Evolutionary conservation across 2,797 vertebrate genomes (phyloP).

Genomic region (Falco novaeseelandiae): DNA sequence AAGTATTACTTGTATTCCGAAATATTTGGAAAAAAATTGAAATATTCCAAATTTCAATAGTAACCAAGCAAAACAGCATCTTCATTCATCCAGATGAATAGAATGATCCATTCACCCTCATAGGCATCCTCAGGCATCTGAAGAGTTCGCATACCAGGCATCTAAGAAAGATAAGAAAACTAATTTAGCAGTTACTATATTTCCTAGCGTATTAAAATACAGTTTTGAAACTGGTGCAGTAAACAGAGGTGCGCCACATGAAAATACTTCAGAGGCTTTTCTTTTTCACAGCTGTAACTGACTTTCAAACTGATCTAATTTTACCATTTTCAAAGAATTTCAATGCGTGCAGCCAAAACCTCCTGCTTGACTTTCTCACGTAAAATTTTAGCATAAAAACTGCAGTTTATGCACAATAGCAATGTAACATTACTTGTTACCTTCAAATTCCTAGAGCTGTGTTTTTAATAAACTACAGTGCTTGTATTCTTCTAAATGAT

Average conservation of each 20-base stretch:
- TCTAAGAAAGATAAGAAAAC: neutral
- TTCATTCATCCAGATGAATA: neutral
- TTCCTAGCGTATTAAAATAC: neutral
- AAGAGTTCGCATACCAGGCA: neutral
- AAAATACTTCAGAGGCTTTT: neutral
- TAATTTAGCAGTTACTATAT: neutral
- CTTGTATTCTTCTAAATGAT: neutral
- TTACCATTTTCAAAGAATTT: neutral
- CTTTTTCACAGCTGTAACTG: neutral
- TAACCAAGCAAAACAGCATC: neutral
- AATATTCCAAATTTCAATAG: neutral
- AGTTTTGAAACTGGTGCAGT: neutral
- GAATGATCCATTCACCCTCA: neutral
- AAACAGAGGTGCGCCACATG: neutral
- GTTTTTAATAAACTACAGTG: neutral
- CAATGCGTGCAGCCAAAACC: neutral
- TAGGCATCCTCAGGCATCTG: neutral
- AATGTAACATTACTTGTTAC: accelerated
- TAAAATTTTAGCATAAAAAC: neutral
- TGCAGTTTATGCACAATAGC: neutral
- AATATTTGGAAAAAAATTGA: neutral
- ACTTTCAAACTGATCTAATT: neutral
- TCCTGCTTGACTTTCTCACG: neutral
- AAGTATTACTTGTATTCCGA: neutral
- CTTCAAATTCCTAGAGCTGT: neutral